Evolutionary conservation across 1,140 invertebrate genomes (phyloP), one percentile per base, ranked within the genome.

Genomic region (Delia radicum): DNA sequence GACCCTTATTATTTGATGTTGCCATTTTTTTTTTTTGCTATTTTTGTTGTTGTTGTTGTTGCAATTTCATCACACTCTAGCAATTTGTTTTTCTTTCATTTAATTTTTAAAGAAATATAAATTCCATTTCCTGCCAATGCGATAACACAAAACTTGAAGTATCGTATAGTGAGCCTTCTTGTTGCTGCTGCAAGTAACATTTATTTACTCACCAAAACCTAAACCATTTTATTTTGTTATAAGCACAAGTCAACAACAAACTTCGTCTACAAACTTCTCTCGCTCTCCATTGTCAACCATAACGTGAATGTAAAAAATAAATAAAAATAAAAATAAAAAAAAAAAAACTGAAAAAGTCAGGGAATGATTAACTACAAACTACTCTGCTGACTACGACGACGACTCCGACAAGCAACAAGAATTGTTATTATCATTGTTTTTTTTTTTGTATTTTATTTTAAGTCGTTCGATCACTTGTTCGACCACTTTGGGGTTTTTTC

Each of bases 71-170:
- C 48, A 55, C 48, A 21, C 18, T 55, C 18, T 55, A 55, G 48
- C 24, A n/a, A n/a, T n/a, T n/a, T n/a, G n/a, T n/a, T n/a, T n/a
- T n/a, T n/a, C n/a, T n/a, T n/a, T n/a, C n/a, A n/a, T n/a, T n/a
- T n/a, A n/a, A n/a, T n/a, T n/a, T n/a, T n/a, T n/a, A n/a, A n/a
- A 42, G 13, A n/a, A 55, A 33, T 69, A 69, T 69, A 69, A 69
- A 69, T 69, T 69, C 65, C 65, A 69, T 69, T 69, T 69, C 65
- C 65, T 69, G 65, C 18, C 65, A 33, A 21, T 69, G 65, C 65
- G 65, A 69, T 69, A 69, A 69, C 29, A 63, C 5, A 55, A 55
- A 55, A 55, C 48, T 55, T 10, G n/a, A 21, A 21, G 48, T n/a
- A 55, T 21, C n/a, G n/a, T 48, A 15, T 12, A 21, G 48, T 18